phyloP scores from a whole-genome alignment of 2,113 vertebrate genomes.

The Peromyscus polionotus region DNA sequence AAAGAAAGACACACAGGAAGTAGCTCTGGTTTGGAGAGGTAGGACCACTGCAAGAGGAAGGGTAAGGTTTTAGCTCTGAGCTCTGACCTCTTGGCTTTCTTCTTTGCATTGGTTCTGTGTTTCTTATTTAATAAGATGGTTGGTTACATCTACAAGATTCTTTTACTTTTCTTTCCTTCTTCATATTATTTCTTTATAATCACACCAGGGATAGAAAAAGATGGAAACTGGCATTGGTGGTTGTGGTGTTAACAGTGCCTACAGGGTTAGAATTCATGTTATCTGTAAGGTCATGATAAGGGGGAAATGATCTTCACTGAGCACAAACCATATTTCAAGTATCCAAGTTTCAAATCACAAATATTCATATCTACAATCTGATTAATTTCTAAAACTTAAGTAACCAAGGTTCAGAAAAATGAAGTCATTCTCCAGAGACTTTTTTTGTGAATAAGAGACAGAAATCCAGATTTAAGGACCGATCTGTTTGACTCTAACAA shows the following conservation, averaged over 20 bases:
- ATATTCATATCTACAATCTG: background rate
- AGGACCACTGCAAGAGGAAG: too few species aligned
- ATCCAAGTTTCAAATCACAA: background rate
- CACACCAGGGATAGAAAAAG: background rate
- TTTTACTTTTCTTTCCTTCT: background rate
- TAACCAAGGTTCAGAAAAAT: background rate
- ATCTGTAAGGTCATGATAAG: background rate
- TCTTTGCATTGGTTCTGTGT: too few species aligned
- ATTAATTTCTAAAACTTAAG: conserved; percentile 14
- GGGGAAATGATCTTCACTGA: background rate
- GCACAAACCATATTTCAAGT: background rate
- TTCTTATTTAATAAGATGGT: too few species aligned
- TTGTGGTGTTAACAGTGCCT: too few species aligned
- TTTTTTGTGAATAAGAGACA: background rate
- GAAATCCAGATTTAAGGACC: conserved; percentile 30
- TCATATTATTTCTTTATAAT: background rate
- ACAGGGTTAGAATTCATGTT: background rate
- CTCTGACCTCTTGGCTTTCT: too few species aligned
- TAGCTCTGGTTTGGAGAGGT: too few species aligned
- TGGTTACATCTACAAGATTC: too few species aligned
- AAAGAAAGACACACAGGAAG: too few species aligned
- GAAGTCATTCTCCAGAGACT: background rate
- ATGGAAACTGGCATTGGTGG: background rate
- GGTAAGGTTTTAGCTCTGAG: too few species aligned
- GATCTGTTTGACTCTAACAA: background rate